Conservation (phyloP, 2,888 invertebrate species). For the Amphiduros pacificus region DNA sequence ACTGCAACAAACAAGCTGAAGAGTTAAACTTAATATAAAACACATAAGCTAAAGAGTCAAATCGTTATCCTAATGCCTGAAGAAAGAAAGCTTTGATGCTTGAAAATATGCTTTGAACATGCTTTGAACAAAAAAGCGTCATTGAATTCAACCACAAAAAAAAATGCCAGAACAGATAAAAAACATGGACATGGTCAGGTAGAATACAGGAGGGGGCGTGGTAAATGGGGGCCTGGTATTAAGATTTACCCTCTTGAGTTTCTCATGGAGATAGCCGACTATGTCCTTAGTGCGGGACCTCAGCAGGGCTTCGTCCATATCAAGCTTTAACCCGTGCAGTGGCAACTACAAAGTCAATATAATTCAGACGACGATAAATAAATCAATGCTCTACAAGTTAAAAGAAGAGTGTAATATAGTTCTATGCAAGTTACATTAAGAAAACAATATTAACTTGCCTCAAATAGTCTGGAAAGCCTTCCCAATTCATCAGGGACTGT, state of each 20-base stretch:
- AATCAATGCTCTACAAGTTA: neutral
- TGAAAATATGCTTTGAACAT: too few relatives aligned
- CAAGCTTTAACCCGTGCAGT: constrained; percentile 37
- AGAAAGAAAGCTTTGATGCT: too few relatives aligned
- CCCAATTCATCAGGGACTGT: constrained; percentile 55
- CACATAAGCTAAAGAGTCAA: too few relatives aligned
- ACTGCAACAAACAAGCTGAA: constrained; percentile 33
- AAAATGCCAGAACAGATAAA: too few relatives aligned
- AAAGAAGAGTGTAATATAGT: neutral
- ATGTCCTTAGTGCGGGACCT: constrained; percentile 47
- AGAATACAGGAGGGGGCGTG: too few relatives aligned
- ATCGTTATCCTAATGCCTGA: too few relatives aligned
- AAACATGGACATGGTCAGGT: too few relatives aligned
- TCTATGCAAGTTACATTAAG: too few relatives aligned
- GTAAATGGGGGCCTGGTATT: too few relatives aligned
- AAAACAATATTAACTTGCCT: constrained; percentile 28
- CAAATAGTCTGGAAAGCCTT: constrained; percentile 46
- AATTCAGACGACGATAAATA: neutral
- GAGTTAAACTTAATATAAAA: too few relatives aligned
- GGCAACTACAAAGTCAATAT: constrained; percentile 31
- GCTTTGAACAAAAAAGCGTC: too few relatives aligned
- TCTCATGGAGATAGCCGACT: constrained; percentile 48
- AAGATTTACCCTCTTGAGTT: constrained; percentile 53
- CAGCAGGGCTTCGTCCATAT: constrained; percentile 33
- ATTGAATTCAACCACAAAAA: too few relatives aligned